Base-by-base conservation (phyloP, 2,113 vertebrate species). In the Hystrix cristata region DNA sequence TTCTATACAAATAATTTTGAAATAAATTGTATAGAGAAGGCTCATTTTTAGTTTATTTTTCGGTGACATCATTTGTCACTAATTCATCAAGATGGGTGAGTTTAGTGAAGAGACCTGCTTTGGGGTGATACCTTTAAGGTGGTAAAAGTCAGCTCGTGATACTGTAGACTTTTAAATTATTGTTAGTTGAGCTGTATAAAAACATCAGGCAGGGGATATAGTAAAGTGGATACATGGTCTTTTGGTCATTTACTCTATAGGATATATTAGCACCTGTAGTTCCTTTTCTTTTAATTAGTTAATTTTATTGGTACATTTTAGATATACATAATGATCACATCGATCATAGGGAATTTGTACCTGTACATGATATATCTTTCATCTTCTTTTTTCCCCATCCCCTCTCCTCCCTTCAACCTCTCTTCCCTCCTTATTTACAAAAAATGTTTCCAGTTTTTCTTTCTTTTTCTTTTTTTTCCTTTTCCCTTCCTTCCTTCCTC, bases 1-100 rank as follows among this genome's bases (percentile, higher is more conserved):
- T 93, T 97, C 79, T 95, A 0, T 92, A 23, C 87, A 91, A 97
- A 78, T 71, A 93, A 80, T 95, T 93, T 62, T 84, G 79, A 96
- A 94, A 51, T 91, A 91, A 97, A 43, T 65, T 89, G 59, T 91
- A 19, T 86, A 72, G 89, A 53, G 62, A 91, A 69, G n/a, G 74
- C 7, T 65, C 23, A 38, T 89, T 74, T 96, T 59, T 74, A 55
- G 31, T 95, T 85, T 95, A 72, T 51, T 78, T 93, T 93, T 87
- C 55, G 62, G n/a, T 72, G 60, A 86, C 29, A 59, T 93, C 14
- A 27, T 74, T 4, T 94, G 78, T 95, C 46, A 71, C 71, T 81
- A 48, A 80, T 84, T 83, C 14, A 43, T 57, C 11, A 82, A 62
- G 19, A 27, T 79, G 60, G 25, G 4, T 51, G 18, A 43, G 15